These are phyloP conservation scores for Aramus guarauna DNA, from an alignment of 2,113 vertebrate species.

Conservation along the genomic window DNA sequence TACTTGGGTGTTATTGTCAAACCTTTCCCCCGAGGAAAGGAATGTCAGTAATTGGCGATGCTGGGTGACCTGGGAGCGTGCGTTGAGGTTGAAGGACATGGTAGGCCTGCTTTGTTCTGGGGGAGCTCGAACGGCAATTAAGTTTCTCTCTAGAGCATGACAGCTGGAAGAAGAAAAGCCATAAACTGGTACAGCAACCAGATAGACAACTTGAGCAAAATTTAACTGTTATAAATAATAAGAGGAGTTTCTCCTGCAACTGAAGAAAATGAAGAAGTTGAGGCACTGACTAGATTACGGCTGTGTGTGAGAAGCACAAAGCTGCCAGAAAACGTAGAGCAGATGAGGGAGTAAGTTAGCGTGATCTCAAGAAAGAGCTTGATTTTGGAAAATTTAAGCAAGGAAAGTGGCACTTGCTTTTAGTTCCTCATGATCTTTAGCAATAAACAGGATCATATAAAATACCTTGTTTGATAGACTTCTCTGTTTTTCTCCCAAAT, in stretches of 20 bases:
- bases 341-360: background rate
- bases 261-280: background rate
- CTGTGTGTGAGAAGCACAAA: background rate
- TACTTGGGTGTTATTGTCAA: fast-evolving
- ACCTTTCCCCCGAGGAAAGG: background rate
- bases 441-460: background rate
- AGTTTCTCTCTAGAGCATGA: background rate
- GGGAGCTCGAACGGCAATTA: background rate
- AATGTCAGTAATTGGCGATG: background rate
- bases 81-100: background rate
- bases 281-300: background rate
- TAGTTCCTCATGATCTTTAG: background rate
- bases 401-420: background rate
- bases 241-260: background rate
- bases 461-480: background rate
- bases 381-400: background rate
- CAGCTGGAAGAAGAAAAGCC: background rate
- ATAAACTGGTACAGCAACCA: background rate
- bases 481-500: background rate
- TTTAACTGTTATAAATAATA: background rate
- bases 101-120: background rate
- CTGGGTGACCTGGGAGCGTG: background rate
- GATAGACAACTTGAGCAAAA: background rate
- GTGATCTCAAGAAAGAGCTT: background rate
- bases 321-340: background rate